Percentiles rank a stretch among this genome's conserved stretches.
Conservation (phyloP, 2,113 vertebrate genomes). For the Strix uralensis region DNA sequence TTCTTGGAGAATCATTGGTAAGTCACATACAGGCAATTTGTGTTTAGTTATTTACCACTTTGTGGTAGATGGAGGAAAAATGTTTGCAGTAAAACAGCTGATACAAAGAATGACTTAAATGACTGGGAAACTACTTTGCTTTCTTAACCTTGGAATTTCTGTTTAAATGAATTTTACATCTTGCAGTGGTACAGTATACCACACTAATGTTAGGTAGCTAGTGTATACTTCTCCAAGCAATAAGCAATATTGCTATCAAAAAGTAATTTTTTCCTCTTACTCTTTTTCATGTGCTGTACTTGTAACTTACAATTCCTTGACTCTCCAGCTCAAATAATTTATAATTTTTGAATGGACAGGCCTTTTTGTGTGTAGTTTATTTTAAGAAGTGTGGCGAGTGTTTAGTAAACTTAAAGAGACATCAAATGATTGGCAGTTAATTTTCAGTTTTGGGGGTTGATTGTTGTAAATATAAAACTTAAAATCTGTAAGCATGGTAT, state of each 20-base stretch:
- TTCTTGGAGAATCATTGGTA: background rate
- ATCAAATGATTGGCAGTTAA: background rate
- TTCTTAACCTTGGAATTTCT: background rate
- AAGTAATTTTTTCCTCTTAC: background rate
- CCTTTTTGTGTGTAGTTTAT: background rate
- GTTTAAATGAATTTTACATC: background rate
- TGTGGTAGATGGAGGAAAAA: background rate
- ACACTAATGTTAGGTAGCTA: background rate
- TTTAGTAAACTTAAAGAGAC: background rate
- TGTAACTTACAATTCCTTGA: background rate
- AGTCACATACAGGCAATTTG: background rate
- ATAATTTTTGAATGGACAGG: background rate
- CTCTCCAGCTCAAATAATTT: background rate
- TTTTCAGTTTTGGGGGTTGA: background rate
- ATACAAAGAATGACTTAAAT: background rate
- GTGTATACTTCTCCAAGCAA: background rate
- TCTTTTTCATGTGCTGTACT: background rate
- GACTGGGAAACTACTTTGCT: background rate
- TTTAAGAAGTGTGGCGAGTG: background rate
- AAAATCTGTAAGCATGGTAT: background rate
- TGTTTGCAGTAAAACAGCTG: background rate
- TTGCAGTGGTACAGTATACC: background rate
- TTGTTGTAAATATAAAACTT: background rate
- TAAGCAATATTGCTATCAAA: background rate
- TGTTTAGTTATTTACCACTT: background rate